A percentile compares a stretch with the other conserved stretches of the same genome.
These are phyloP conservation scores for Orthosia gothica DNA, from an alignment of 2,888 invertebrate genomes.

Conservation along the genomic window DNA sequence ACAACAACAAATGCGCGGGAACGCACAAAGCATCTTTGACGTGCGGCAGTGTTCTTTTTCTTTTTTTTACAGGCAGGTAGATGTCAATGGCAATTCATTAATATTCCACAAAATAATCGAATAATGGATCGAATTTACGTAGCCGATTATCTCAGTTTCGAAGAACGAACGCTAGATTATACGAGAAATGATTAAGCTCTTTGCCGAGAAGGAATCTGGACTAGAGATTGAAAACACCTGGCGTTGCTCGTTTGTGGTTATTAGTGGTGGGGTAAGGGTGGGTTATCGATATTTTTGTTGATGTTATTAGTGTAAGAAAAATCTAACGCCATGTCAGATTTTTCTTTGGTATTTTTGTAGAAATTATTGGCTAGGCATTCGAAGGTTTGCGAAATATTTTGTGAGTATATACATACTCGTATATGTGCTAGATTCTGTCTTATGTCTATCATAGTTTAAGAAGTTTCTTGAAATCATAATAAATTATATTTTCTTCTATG, in stretches of 20 bases:
- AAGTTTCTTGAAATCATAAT: too few species aligned
- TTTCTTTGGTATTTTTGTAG: not conserved
- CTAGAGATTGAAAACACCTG: constrained; percentile 81
- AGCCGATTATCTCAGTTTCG: constrained; percentile 83
- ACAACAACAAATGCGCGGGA: constrained; percentile 68
- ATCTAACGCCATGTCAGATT: too few species aligned
- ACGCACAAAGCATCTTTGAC: constrained; percentile 71
- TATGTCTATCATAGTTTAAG: too few species aligned
- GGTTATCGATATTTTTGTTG: constrained; percentile 59
- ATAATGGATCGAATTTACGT: constrained; percentile 79
- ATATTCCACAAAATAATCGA: constrained; percentile 83
- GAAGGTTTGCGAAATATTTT: too few species aligned
- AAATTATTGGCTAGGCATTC: too few species aligned
- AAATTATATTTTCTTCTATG: too few species aligned
- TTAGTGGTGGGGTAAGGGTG: constrained; percentile 67
- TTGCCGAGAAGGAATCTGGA: constrained; percentile 77
- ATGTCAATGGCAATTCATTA: constrained; percentile 80
- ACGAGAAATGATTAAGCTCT: constrained; percentile 74
- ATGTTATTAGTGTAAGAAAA: constrained; percentile 27
- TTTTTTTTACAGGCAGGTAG: constrained; percentile 52
- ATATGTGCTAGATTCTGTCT: too few species aligned
- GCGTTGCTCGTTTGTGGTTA: constrained; percentile 73
- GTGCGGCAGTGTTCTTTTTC: constrained; percentile 69
- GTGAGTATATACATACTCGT: too few species aligned
- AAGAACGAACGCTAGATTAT: constrained; percentile 81